Conservation (phyloP, 2,113 vertebrate genomes). For the Actenoides lindsayi region DNA sequence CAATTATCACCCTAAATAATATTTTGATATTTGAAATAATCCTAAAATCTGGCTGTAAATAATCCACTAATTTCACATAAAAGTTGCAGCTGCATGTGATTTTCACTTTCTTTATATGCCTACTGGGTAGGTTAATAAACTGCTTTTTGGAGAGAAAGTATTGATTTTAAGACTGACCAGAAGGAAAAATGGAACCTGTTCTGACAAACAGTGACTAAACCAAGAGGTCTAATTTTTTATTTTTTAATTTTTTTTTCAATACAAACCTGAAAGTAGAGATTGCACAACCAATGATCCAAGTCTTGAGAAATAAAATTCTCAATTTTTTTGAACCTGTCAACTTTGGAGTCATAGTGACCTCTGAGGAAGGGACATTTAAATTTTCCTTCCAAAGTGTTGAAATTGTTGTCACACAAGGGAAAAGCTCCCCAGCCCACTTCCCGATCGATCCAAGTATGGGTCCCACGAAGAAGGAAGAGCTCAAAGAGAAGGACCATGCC, state of each 20-base stretch:
- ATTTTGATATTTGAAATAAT: neutral
- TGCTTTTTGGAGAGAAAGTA: neutral
- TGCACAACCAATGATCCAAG: slow-evolving; percentile 92
- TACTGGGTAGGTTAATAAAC: neutral
- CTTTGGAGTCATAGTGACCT: slow-evolving; percentile 76
- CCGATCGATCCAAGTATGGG: slow-evolving; percentile 48
- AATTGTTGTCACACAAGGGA: slow-evolving; percentile 81
- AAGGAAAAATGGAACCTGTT: neutral
- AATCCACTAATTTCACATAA: accelerated
- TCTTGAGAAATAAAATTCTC: slow-evolving; percentile 86
- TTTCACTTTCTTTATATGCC: neutral
- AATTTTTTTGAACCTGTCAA: slow-evolving; percentile 85
- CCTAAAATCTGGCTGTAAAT: neutral
- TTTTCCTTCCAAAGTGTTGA: slow-evolving; percentile 83
- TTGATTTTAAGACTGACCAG: neutral
- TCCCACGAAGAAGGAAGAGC: slow-evolving; percentile 77
- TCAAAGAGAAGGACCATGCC: slow-evolving; percentile 86
- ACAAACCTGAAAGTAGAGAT: slow-evolving; percentile 94
- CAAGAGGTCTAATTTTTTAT: neutral
- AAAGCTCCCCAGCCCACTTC: slow-evolving; percentile 88
- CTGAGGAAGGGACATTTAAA: slow-evolving; percentile 88
- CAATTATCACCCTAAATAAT: neutral
- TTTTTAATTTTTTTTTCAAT: neutral
- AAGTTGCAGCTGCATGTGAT: neutral
- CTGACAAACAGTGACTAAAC: neutral